Base-by-base conservation (phyloP, 2,888 invertebrate genomes). In the Limulus polyphemus region DNA sequence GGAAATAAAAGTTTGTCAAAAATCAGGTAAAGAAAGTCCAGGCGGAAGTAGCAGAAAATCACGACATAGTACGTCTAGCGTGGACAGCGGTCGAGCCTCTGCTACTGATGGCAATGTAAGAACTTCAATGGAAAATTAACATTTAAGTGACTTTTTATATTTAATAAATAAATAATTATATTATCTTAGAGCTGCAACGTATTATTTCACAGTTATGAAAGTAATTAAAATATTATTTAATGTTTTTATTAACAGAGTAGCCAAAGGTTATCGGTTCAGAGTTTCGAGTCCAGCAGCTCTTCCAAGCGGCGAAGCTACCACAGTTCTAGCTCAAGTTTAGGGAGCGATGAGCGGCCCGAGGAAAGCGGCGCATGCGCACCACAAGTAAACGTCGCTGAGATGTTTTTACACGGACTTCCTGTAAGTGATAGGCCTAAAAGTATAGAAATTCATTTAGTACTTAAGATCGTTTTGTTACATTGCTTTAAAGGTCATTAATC, bases 81-180 rank as follows among this genome's bases (percentile, higher is more conserved):
- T 93, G 72, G 93, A 93, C 79, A 90, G 90, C 70, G 93, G 93
- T n/a, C 81, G 92, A 67, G 92, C 92, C 48, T 91, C 91, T 12
- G 86, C 69, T 86, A 58, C 67, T 68, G 50, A 71, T 68, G 67
- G 70, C 69, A 61, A 57, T 56, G 58, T 57, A 49, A 32, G 54
- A n/a, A 32, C 2, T 54, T 17, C 4, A n/a, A 9, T 57, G 16
- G 13, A 47, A 46, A 46, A 47, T 7, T 49, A 12, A 57, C 47
- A 47, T 54, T 47, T 52, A 47, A 54, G 59, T 56, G 47, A 49
- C 4, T 51, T 55, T 49, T 59, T 54, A 65, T 77, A 32, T 32
- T 32, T 32, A 3, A 32, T 32, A 32, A 5, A 32, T 32, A 32
- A 5, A 32, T 2, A 32, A 0, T 5, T 32, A 32, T 7, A 32